phyloP scores from a whole-genome alignment of 2,888 invertebrate species.

The Ischnura elegans region DNA sequence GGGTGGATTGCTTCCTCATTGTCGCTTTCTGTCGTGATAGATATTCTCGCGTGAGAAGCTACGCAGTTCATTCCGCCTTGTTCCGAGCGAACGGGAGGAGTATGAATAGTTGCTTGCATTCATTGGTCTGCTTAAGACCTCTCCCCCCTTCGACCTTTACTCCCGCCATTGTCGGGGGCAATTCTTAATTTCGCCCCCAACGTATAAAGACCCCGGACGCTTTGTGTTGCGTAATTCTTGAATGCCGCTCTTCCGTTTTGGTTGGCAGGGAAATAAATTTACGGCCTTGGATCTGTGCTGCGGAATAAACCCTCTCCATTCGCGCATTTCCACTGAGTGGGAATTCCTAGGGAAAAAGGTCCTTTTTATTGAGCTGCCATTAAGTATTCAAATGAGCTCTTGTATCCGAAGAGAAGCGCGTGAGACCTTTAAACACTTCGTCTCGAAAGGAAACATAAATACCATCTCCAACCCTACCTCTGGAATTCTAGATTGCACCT shows the following conservation, averaged over 20 bases:
- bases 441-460: neutral
- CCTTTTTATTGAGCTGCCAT: neutral
- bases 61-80: neutral
- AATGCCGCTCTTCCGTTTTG: neutral
- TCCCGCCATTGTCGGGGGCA: neutral
- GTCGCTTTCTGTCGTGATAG: neutral
- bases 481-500: neutral
- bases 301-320: neutral
- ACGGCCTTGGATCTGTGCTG: neutral
- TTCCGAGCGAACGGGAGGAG: neutral
- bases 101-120: neutral
- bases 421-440: neutral
- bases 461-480: neutral
- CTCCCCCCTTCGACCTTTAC: too few relatives aligned
- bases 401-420: neutral
- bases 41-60: neutral
- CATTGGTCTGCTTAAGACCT: neutral
- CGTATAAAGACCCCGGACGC: neutral
- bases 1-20: neutral
- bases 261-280: constrained; percentile 11
- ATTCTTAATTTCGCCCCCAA: neutral
- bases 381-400: constrained; percentile 38
- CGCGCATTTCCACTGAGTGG: neutral
- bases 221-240: neutral
- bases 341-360: neutral